Conservation (phyloP, 2,888 invertebrate species). For the Ferrisia virgata region DNA sequence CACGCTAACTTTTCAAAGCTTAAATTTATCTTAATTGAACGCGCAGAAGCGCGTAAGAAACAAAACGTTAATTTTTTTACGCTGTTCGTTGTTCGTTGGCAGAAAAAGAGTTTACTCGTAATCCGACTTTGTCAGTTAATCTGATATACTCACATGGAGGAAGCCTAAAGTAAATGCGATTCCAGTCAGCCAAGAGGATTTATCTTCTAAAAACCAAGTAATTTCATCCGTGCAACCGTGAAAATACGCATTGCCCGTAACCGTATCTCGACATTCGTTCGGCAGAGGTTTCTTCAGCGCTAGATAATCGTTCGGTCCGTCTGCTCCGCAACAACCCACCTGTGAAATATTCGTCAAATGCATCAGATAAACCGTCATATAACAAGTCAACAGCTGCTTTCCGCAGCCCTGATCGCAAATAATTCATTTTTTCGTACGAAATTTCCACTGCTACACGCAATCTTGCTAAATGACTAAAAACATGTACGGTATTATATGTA, state of each 20-base stretch:
- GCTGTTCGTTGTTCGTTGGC: not conserved
- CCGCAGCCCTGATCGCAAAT: not conserved
- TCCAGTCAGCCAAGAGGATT: conserved; percentile 79
- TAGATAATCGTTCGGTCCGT: conserved; percentile 79
- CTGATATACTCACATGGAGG: conserved; percentile 65
- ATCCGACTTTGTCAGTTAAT: conserved; percentile 35
- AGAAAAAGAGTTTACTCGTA: not conserved
- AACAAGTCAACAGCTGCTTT: not conserved
- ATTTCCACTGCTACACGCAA: not conserved
- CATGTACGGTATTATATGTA: too few relatives aligned
- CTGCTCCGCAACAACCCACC: conserved; percentile 89
- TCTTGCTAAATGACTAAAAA: not conserved
- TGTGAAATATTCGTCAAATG: conserved; percentile 52
- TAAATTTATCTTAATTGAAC: conserved; percentile 24
- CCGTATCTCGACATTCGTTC: conserved; percentile 77
- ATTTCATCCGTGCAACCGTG: conserved; percentile 84
- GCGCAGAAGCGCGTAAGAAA: conserved; percentile 12
- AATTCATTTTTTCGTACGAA: not conserved
- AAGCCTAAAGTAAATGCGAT: conserved; percentile 72
- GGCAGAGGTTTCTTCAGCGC: conserved; percentile 74
- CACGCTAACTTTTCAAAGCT: conserved; percentile 8
- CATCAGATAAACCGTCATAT: not conserved
- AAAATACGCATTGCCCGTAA: conserved; percentile 83
- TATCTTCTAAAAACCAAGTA: conserved; percentile 82
- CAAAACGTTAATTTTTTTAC: conserved; percentile 18